These are phyloP conservation scores for Meliscaeva auricollis DNA, from an alignment of 2,888 invertebrate species.

Conservation along the genomic window DNA sequence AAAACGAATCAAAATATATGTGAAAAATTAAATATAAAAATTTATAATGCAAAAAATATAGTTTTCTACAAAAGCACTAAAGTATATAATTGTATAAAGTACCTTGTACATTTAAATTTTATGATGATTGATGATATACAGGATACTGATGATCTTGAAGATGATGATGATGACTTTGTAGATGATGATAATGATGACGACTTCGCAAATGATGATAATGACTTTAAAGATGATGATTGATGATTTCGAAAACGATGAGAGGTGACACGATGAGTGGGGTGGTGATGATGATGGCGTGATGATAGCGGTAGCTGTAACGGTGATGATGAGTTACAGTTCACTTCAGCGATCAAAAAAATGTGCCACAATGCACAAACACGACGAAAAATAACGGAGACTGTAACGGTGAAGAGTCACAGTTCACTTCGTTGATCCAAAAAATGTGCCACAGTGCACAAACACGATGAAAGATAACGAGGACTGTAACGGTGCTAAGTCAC, in stretches of 20 bases:
- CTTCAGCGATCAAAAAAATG: background rate
- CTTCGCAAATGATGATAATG: background rate
- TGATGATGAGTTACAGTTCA: background rate
- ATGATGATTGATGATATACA: background rate
- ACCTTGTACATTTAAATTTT: background rate
- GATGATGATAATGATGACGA: background rate
- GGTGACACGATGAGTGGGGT: background rate
- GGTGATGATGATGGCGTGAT: constrained; percentile 1
- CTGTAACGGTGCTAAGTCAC: background rate
- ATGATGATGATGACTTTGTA: background rate
- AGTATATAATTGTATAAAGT: background rate
- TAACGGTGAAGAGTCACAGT: background rate
- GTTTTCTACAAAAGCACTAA: background rate
- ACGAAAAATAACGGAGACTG: background rate
- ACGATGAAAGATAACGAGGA: background rate
- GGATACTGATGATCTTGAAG: background rate
- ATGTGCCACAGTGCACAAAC: background rate
- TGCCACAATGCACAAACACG: background rate
- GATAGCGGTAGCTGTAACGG: background rate
- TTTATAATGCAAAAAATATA: background rate
- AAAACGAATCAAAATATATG: background rate
- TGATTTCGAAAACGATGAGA: background rate
- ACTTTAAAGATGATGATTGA: background rate
- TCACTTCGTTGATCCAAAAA: background rate
- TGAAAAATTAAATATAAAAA: background rate